Evolutionary conservation across 2,113 vertebrate species (phyloP), one percentile per base, ranked within the genome.

Genomic region (Benitochromis conjunctus): DNA sequence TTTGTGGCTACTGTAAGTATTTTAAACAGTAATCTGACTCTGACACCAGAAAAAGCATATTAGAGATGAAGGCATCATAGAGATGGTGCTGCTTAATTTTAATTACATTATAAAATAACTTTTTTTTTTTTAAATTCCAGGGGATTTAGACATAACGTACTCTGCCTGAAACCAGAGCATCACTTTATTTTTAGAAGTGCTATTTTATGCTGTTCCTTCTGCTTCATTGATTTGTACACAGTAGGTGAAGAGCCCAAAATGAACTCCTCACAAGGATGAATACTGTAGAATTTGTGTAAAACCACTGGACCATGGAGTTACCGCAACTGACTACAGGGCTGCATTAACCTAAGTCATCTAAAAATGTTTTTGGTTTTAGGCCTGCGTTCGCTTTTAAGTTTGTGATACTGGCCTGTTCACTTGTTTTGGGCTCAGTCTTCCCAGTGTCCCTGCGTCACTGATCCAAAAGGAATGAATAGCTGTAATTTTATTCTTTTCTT

Each of bases 181-280:
- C 26, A 38, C 57, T 88, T 82, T 91, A 88, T 80, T 91, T 91
- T 93, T 84, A 92, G 91, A 81, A 81, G 76, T 60, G 16, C 79
- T 89, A 83, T 94, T 86, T 66, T 84, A 77, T 92, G 83, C 41
- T 77, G 57, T 71, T 62, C 38, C 89, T 86, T 88, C 79, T 76
- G 86, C 84, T 87, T 86, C 85, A 83, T 36, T 81, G 86, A 86
- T 71, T 84, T 21, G 24, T 62, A 55, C 81, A 77, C 69, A 38
- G 82, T 34, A 86, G 82, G 55, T 87, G 81, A 86, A 76, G 31
- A 86, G 14, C 55, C 71, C 34, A 74, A 74, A 77, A 88, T 78
- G 51, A 88, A 88, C 86, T 74, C 62, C 55, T 38, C 66, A 41
- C 53, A 79, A 89, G 76, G 51, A 79, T 74, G 60, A 78, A 36